Conservation (phyloP, 2,113 vertebrate genomes). For the Columba livia region DNA sequence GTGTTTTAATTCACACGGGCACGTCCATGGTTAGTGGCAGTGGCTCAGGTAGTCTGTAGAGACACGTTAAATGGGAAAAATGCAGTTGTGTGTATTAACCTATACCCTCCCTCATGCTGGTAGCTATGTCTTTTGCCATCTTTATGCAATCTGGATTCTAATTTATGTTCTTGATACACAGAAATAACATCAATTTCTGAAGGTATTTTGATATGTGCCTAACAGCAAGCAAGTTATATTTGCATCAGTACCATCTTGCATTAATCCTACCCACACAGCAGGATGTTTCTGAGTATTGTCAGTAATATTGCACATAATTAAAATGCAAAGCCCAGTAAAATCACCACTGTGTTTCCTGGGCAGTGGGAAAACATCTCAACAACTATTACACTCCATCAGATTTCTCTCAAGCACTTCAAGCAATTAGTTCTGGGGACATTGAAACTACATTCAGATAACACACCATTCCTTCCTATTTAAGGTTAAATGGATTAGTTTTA, state of each 20-base stretch:
- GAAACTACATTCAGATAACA: not conserved
- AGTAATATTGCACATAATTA: not conserved
- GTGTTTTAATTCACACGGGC: not conserved
- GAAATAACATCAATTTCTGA: conserved; percentile 12
- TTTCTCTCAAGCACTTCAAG: not conserved
- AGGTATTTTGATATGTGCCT: not conserved
- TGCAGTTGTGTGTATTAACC: not conserved
- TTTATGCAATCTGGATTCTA: conserved; percentile 2
- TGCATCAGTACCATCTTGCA: conserved; percentile 39
- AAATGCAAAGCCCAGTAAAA: not conserved
- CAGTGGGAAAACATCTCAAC: not conserved
- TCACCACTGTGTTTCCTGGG: not conserved
- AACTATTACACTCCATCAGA: not conserved
- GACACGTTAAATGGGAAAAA: not conserved
- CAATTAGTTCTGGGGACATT: not conserved
- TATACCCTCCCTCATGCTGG: not conserved
- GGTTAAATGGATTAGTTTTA: not conserved
- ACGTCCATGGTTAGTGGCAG: too few relatives aligned
- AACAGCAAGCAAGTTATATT: conserved; percentile 25
- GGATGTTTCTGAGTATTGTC: not conserved
- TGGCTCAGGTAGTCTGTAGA: not conserved
- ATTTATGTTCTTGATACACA: not conserved
- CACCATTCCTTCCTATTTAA: not conserved
- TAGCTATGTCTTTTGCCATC: not conserved
- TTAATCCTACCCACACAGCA: conserved; percentile 35